Evolutionary conservation across 2,113 vertebrate species (phyloP).

Genomic region (Xenopus laevis): DNA sequence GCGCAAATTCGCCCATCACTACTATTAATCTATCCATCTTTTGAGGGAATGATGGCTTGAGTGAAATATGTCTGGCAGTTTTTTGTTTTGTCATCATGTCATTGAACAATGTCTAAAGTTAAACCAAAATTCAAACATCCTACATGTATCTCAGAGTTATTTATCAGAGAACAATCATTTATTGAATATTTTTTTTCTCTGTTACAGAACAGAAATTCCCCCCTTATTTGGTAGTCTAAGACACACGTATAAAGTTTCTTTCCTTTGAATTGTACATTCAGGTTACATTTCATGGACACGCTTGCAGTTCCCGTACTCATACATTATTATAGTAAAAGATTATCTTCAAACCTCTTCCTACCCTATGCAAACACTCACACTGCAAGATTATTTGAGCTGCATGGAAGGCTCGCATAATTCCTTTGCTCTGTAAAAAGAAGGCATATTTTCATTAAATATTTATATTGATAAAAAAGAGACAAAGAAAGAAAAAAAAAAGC

Average conservation of each 20-base stretch:
- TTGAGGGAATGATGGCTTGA: no score
- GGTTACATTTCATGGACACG: conserved; percentile 25
- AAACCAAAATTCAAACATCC: no score
- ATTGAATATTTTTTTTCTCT: no score
- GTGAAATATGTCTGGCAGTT: no score
- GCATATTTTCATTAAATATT: conserved; percentile 40
- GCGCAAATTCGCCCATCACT: no score
- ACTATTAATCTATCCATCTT: no score
- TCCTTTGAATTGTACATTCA: conserved; percentile 24
- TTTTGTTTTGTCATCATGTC: no score
- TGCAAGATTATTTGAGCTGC: conserved; percentile 33
- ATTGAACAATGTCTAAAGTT: no score
- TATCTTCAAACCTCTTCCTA: conserved; percentile 35
- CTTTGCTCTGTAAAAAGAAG: conserved; percentile 11
- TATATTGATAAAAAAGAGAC: conserved; percentile 31
- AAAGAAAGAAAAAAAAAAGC: conserved; percentile 19
- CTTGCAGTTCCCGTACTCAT: conserved; percentile 10
- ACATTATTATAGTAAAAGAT: conserved; percentile 38
- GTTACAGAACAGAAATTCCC: no score
- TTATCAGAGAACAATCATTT: no score
- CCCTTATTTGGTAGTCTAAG: conserved; percentile 20
- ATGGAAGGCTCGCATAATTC: conserved; percentile 19
- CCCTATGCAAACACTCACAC: conserved; percentile 11
- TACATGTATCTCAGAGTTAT: no score
- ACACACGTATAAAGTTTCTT: conserved; percentile 29